phyloP scores from a whole-genome alignment of 2,113 vertebrate species.

The Conger conger region DNA sequence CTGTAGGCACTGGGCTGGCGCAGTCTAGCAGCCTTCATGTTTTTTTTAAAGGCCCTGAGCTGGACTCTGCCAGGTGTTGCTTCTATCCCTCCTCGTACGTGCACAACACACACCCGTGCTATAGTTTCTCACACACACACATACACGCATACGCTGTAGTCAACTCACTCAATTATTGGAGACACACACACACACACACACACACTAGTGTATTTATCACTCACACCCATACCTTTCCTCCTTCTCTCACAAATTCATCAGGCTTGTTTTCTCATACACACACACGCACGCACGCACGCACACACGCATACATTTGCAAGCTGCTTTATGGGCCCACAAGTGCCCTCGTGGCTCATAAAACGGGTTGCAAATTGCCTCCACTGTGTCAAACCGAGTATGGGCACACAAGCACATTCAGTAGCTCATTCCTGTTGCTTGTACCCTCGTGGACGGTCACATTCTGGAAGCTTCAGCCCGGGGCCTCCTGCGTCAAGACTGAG shows the following conservation, averaged over 20 bases:
- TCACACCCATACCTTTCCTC: not conserved
- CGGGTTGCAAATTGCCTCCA: too few relatives aligned
- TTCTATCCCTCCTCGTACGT: not conserved
- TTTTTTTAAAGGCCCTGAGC: not conserved
- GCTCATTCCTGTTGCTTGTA: not conserved
- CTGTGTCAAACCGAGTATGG: too few relatives aligned
- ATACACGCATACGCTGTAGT: slow-evolving; percentile 13
- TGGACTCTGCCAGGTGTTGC: not conserved
- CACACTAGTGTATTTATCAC: not conserved
- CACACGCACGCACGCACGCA: not conserved
- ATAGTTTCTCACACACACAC: not conserved
- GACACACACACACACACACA: not conserved
- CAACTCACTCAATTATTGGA: not conserved
- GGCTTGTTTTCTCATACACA: not conserved
- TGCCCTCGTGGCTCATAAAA: too few relatives aligned
- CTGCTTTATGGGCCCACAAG: not conserved
- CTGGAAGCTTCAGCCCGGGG: not conserved
- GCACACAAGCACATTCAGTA: too few relatives aligned
- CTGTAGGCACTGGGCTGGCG: not conserved
- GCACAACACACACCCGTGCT: not conserved
- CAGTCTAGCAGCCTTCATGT: not conserved
- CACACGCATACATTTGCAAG: not conserved
- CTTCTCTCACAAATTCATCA: not conserved
- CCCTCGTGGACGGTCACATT: not conserved
- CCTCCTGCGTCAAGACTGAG: too few relatives aligned